Evolutionary conservation across 2,797 vertebrate genomes (phyloP).

Genomic region (Ibycter americanus): DNA sequence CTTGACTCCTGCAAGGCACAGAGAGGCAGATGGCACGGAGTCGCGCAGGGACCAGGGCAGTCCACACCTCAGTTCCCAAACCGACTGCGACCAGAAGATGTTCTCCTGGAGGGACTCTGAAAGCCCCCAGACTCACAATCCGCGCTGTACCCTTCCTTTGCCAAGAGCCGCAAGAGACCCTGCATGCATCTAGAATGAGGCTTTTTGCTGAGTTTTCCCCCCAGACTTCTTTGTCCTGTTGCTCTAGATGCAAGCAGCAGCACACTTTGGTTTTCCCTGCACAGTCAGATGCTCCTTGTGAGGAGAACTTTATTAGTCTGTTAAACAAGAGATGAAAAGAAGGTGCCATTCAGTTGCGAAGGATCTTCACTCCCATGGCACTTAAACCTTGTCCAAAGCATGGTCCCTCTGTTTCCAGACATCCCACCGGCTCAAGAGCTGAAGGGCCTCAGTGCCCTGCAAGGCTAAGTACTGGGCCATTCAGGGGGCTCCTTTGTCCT

Average conservation of each 20-base stretch:
- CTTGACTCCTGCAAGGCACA: not conserved
- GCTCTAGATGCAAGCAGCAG: not conserved
- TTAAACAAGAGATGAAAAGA: not conserved
- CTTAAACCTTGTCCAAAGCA: not conserved
- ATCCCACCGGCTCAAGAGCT: not conserved
- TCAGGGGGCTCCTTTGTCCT: not conserved
- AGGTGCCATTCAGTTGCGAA: not conserved
- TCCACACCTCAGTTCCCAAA: not conserved
- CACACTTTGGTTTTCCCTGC: not conserved
- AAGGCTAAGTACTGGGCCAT: no score
- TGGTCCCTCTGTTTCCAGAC: not conserved
- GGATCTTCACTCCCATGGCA: not conserved
- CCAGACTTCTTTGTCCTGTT: not conserved
- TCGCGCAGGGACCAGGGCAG: not conserved
- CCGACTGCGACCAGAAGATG: not conserved
- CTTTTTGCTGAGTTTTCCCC: not conserved
- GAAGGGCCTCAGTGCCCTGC: not conserved
- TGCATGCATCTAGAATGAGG: not conserved
- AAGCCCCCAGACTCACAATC: not conserved
- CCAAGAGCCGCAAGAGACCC: fast-evolving
- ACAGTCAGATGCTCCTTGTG: not conserved
- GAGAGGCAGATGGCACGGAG: not conserved
- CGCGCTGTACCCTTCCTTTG: not conserved
- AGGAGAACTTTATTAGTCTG: not conserved
- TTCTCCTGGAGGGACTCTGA: not conserved